phyloP scores from a whole-genome alignment of 2,888 invertebrate species.

The Tiliacea aurago region DNA sequence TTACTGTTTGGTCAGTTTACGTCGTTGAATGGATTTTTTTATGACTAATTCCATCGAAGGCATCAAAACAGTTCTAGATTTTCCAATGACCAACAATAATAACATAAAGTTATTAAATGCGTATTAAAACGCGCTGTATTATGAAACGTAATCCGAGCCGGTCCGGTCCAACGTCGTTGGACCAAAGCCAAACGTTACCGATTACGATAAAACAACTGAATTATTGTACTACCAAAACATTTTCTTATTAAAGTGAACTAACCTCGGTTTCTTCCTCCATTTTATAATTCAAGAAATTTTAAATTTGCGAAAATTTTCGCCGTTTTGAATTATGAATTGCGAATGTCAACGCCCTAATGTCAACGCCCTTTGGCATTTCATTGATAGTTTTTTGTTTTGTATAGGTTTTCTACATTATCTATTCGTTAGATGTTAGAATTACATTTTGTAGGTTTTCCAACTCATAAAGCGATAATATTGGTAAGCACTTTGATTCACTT shows the following conservation, averaged over 20 bases:
- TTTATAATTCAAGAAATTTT: background rate
- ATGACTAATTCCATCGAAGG: background rate
- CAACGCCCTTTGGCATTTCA: conserved; percentile 40
- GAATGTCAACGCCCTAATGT: conserved; percentile 43
- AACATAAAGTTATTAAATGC: conserved; percentile 37
- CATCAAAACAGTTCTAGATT: conserved; percentile 18
- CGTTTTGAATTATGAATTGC: conserved; percentile 5
- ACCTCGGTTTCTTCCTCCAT: conserved; percentile 65
- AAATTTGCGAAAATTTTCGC: conserved; percentile 17
- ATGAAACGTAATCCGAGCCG: conserved; percentile 47
- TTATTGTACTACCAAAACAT: conserved; percentile 54
- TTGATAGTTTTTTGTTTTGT: conserved; percentile 16
- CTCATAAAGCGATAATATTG: background rate
- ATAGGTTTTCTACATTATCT: background rate
- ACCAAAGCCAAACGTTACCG: conserved; percentile 55
- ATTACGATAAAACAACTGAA: conserved; percentile 58
- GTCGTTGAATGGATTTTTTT: background rate
- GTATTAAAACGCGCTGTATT: conserved; percentile 58
- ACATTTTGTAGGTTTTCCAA: background rate
- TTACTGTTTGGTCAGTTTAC: background rate
- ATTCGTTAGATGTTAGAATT: background rate
- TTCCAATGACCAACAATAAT: conserved; percentile 17
- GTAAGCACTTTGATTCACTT: conserved; percentile 8
- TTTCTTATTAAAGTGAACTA: conserved; percentile 54
- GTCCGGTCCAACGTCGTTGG: conserved; percentile 47